These are phyloP conservation scores for Meloidogyne exigua DNA, from an alignment of 1,140 invertebrate genomes.

Conservation along the genomic window DNA sequence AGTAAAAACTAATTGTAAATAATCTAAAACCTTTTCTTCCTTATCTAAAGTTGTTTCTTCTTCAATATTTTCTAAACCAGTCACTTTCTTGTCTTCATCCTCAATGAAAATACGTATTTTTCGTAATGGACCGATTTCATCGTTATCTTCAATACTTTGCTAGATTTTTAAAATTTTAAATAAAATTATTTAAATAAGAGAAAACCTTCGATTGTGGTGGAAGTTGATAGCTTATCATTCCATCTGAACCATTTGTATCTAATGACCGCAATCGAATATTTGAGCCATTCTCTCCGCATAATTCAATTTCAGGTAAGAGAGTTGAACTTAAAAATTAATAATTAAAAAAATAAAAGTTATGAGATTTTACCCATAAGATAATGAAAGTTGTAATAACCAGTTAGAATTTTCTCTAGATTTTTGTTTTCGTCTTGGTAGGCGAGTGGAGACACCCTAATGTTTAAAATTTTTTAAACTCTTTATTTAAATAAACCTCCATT, in stretches of 20 bases:
- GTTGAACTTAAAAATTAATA: slow-evolving; percentile 10
- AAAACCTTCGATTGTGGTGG: neutral
- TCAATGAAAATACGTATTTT: slow-evolving; percentile 21
- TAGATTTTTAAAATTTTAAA: slow-evolving; percentile 27
- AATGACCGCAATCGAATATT: slow-evolving; percentile 28
- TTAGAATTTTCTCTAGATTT: slow-evolving; percentile 8
- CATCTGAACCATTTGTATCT: slow-evolving; percentile 36
- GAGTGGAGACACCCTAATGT: slow-evolving; percentile 45
- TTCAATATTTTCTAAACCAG: neutral
- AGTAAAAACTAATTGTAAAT: too few relatives aligned
- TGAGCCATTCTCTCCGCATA: slow-evolving; percentile 37
- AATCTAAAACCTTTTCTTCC: too few relatives aligned
- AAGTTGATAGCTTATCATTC: slow-evolving; percentile 41
- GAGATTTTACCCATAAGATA: slow-evolving; percentile 21
- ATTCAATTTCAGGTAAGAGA: slow-evolving; percentile 35
- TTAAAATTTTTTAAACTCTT: neutral
- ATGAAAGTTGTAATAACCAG: slow-evolving; percentile 39
- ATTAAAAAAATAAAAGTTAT: neutral
- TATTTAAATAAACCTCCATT: slow-evolving; percentile 26
- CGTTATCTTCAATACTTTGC: slow-evolving; percentile 6
- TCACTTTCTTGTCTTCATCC: neutral
- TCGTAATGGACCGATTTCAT: neutral
- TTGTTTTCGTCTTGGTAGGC: slow-evolving; percentile 41
- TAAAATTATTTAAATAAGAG: neutral
- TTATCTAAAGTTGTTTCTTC: neutral